Evolutionary conservation across 2,797 vertebrate species (phyloP).

Genomic region (Spatula versicolor): DNA sequence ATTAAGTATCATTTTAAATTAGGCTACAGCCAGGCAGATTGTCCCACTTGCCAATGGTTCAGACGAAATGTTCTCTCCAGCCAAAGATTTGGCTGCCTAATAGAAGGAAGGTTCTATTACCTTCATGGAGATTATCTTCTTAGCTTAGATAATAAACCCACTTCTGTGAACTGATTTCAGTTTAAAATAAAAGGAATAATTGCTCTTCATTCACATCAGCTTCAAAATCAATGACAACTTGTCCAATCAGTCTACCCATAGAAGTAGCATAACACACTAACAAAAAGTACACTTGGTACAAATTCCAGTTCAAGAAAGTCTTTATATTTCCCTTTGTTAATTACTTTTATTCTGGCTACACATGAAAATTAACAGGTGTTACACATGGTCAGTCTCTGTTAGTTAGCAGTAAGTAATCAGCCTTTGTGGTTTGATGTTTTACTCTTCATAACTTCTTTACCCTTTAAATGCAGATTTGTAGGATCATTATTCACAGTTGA

Average conservation of each 20-base stretch:
- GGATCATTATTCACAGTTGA: not conserved
- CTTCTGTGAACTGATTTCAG: not conserved
- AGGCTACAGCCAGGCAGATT: not conserved
- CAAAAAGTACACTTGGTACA: accelerated
- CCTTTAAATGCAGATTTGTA: not conserved
- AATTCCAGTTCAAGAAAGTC: not conserved
- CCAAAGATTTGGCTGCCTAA: not conserved
- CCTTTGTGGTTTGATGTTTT: not conserved
- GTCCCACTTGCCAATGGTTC: not conserved
- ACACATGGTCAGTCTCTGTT: not conserved
- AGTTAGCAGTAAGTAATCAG: not conserved
- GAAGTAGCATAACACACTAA: not conserved
- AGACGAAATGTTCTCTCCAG: not conserved
- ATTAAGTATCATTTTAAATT: not conserved
- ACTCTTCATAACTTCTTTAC: not conserved
- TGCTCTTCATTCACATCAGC: not conserved
- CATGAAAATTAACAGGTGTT: not conserved
- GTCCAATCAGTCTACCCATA: not conserved
- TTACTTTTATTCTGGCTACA: not conserved
- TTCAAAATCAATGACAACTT: not conserved
- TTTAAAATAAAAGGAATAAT: not conserved
- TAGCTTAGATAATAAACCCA: not conserved
- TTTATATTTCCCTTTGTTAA: not conserved
- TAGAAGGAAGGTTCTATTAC: not conserved
- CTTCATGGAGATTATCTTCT: accelerated